phyloP scores from a whole-genome alignment of 2,888 invertebrate genomes.

The Epinotia nisella region DNA sequence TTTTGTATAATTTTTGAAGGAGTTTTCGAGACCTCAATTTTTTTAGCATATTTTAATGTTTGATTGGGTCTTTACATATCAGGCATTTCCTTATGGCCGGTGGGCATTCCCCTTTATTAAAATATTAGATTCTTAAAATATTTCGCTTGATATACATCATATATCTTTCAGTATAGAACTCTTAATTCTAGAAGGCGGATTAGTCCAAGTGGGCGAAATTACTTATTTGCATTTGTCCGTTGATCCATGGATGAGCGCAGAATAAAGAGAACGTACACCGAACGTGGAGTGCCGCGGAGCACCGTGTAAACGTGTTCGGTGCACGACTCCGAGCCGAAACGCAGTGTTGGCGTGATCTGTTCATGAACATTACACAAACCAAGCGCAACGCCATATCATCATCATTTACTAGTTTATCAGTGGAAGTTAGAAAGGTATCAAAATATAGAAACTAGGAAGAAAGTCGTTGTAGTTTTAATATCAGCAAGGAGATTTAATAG shows the following conservation, averaged over 20 bases:
- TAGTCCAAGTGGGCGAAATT: slow-evolving; percentile 73
- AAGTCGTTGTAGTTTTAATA: slow-evolving; percentile 3
- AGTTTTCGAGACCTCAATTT: too few species aligned
- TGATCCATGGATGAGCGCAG: slow-evolving; percentile 27
- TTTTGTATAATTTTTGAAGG: too few species aligned
- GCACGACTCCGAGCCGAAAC: slow-evolving; percentile 8
- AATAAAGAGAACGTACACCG: slow-evolving; percentile 11
- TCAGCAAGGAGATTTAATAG: slow-evolving; percentile 28
- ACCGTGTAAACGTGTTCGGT: slow-evolving; percentile 9
- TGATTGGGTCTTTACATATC: too few species aligned
- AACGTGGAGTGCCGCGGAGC: slow-evolving; percentile 5
- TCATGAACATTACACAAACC: slow-evolving; percentile 20
- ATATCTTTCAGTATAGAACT: slow-evolving; percentile 50
- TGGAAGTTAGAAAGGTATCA: neutral
- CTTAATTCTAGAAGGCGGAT: slow-evolving; percentile 78
- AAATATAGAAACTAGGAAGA: neutral
- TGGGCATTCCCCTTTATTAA: too few species aligned
- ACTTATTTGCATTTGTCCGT: slow-evolving; percentile 47
- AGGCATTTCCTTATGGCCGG: too few species aligned
- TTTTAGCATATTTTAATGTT: too few species aligned
- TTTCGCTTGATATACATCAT: slow-evolving; percentile 33
- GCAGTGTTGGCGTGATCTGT: slow-evolving; percentile 13
- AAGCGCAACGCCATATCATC: neutral
- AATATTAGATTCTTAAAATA: slow-evolving; percentile 43
- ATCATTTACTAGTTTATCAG: neutral